Evolutionary conservation across 2,113 vertebrate genomes (phyloP).

Genomic region (Neofelis nebulosa): DNA sequence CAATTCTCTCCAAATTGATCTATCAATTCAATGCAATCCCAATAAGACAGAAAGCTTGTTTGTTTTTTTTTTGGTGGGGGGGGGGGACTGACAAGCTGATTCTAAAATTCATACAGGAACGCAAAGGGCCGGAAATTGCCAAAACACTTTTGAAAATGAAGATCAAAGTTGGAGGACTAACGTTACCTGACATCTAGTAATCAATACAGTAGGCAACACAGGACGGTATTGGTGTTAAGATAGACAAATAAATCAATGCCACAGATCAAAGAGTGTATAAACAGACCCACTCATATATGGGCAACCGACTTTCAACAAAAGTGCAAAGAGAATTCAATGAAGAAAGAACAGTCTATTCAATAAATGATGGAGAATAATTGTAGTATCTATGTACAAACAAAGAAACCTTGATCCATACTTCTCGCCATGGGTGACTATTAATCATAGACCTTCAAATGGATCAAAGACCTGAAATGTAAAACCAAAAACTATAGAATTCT

Average conservation of each 20-base stretch:
- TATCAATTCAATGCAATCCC: background rate
- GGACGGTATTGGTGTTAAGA: background rate
- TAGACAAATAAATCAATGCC: conserved; percentile 20
- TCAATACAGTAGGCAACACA: background rate
- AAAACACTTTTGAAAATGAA: conserved; percentile 47
- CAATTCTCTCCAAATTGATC: background rate
- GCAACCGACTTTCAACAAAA: background rate
- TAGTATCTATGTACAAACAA: background rate
- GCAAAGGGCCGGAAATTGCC: background rate
- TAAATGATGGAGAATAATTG: background rate
- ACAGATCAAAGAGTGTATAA: background rate
- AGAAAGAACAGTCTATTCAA: background rate
- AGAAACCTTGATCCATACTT: background rate
- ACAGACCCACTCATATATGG: background rate
- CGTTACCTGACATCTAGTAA: background rate
- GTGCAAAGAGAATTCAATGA: conserved; percentile 14
- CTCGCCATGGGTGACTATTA: background rate
- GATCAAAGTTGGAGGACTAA: background rate
- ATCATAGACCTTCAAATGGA: background rate
- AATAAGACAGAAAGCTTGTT: background rate
- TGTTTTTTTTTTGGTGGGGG: too few species aligned
- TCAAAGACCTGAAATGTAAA: background rate
- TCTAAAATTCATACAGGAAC: conserved; percentile 21
- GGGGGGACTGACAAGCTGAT: background rate
- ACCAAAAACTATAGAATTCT: background rate